phyloP scores from a whole-genome alignment of 2,797 vertebrate genomes.

The Spinibarbus caldwelli region DNA sequence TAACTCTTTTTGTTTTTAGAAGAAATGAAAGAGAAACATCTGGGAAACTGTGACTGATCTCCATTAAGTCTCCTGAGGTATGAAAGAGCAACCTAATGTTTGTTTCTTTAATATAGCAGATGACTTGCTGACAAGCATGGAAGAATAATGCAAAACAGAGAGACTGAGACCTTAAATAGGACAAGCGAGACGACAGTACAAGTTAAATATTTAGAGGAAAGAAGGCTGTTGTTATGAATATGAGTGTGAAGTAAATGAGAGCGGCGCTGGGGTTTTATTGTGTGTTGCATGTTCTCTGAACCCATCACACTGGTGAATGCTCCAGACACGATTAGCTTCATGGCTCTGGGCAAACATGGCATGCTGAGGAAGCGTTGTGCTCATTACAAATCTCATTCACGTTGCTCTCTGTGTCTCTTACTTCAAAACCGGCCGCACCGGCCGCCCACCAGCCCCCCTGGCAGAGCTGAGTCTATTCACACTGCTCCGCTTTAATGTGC shows the following conservation, averaged over 20 bases:
- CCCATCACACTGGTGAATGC: conserved; percentile 40
- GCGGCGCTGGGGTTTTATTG: not conserved
- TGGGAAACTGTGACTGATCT: not conserved
- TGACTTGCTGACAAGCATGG: not conserved
- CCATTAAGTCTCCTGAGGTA: not conserved
- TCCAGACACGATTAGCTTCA: conserved; percentile 55
- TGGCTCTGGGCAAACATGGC: conserved; percentile 60
- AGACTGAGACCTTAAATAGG: not conserved
- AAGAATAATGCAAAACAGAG: not conserved
- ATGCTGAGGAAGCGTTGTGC: conserved; percentile 51
- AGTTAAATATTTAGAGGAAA: not conserved
- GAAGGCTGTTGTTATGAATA: not conserved
- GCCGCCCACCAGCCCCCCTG: conserved; percentile 26
- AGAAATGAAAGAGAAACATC: not conserved
- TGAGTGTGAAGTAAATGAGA: not conserved
- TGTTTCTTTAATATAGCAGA: not conserved
- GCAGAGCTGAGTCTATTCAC: conserved; percentile 49
- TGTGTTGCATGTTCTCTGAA: conserved; percentile 11
- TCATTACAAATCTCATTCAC: conserved; percentile 49
- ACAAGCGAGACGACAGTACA: not conserved
- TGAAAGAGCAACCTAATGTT: not conserved
- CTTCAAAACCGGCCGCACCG: not conserved
- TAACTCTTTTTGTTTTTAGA: not conserved
- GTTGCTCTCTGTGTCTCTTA: not conserved
- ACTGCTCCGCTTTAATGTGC: conserved; percentile 50